Evolutionary conservation across 2,113 vertebrate genomes (phyloP).

Genomic region (Parus major): DNA sequence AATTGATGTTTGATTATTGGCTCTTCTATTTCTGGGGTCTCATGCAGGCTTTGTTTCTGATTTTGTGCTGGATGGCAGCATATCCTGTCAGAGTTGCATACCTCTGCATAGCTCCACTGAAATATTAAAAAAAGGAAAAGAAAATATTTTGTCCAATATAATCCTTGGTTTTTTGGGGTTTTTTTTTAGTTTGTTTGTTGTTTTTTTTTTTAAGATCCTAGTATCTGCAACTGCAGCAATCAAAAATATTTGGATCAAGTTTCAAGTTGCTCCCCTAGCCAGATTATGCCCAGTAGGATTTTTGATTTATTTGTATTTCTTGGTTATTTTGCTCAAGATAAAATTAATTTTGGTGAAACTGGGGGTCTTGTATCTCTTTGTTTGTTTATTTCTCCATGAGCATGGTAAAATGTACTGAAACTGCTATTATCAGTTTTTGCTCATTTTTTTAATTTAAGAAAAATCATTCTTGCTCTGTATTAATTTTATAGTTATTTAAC

Average conservation of each 20-base stretch:
- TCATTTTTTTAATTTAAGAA: neutral
- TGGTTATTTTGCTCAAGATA: neutral
- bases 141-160: too few relatives aligned
- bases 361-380: neutral
- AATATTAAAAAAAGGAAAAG: neutral
- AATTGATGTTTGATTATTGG: neutral
- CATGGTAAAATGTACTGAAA: neutral
- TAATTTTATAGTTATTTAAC: neutral
- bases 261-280: neutral
- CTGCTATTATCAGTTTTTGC: neutral
- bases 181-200: neutral
- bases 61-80: neutral
- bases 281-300: neutral
- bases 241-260: neutral
- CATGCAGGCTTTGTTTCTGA: neutral
- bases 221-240: neutral
- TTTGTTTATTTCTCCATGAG: neutral
- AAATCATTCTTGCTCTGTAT: rapidly evolving
- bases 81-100: neutral
- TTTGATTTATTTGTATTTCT: neutral
- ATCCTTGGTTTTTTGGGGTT: neutral
- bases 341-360: neutral
- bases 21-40: neutral
- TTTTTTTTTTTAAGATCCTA: neutral
- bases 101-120: neutral